Evolutionary conservation across 1,140 invertebrate species (phyloP).

Genomic region (Caenorhabditis remanei): DNA sequence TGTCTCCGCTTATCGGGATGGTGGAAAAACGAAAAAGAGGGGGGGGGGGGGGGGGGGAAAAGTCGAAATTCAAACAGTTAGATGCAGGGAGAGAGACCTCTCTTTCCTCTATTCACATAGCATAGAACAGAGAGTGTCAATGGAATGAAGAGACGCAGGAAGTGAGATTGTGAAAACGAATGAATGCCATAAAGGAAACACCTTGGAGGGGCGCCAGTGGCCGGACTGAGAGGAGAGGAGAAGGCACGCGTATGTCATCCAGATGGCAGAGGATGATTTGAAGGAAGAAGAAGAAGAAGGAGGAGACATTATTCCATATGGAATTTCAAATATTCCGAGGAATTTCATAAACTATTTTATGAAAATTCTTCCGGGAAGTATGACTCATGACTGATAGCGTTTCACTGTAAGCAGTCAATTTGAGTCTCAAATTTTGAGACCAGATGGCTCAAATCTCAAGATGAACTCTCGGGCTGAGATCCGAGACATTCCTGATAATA

Average conservation of each 20-base stretch:
- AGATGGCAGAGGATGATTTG: background rate
- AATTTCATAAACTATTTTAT: background rate
- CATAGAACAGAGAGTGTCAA: background rate
- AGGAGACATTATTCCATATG: background rate
- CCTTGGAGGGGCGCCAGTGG: background rate
- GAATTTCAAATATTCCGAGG: background rate
- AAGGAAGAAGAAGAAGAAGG: slow-evolving; percentile 1
- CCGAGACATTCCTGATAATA: no score
- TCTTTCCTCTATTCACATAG: background rate
- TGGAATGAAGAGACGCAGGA: slow-evolving; percentile 4
- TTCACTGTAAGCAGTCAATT: no score
- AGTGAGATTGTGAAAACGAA: background rate
- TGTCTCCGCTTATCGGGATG: slow-evolving; percentile 10
- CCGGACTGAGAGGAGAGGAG: background rate
- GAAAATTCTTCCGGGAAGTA: no score
- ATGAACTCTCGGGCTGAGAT: no score
- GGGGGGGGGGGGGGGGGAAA: background rate
- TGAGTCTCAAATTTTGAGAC: no score
- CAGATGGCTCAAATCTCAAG: no score
- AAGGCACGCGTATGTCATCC: background rate
- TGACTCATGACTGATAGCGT: no score
- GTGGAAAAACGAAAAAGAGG: background rate
- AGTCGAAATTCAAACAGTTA: slow-evolving; percentile 54
- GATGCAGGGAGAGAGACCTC: background rate
- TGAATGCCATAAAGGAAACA: slow-evolving; percentile 37